Base-by-base conservation (phyloP, 53 echinoderm and acorn worm genomes). In the Arbacia lixula region DNA sequence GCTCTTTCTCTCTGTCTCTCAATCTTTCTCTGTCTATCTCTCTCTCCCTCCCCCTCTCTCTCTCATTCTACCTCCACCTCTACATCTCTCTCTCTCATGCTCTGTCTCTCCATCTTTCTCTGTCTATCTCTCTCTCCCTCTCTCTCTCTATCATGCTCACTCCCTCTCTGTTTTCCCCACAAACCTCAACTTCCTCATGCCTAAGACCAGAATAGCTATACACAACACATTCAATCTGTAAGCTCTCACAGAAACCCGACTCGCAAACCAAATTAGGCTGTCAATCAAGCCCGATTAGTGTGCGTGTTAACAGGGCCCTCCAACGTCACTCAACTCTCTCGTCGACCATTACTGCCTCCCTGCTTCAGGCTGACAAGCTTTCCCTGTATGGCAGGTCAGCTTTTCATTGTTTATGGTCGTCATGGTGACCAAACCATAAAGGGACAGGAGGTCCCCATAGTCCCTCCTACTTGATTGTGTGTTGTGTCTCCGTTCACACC, bases 401-500 rank as follows among this genome's bases (percentile, higher is more conserved):
- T 11, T 8, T 3, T 24, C 36, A 37, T 37, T 66, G 66, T 66
- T 66, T 66, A 36, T 66, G 66, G 66, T 66, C 38, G 37, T 38
- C 66, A 66, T 66, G 38, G 66, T 21, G n/a, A n/a, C n/a, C n/a
- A n/a, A n/a, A n/a, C n/a, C n/a, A n/a, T n/a, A n/a, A n/a, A n/a
- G n/a, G n/a, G n/a, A n/a, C n/a, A n/a, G n/a, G n/a, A n/a, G n/a
- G n/a, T n/a, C n/a, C n/a, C n/a, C n/a, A n/a, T n/a, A n/a, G n/a
- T n/a, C n/a, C n/a, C n/a, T n/a, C n/a, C n/a, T n/a, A n/a, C n/a
- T n/a, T n/a, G n/a, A n/a, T n/a, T n/a, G n/a, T n/a, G n/a, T n/a
- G n/a, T n/a, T n/a, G n/a, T n/a, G n/a, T n/a, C n/a, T n/a, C n/a
- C n/a, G n/a, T n/a, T n/a, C n/a, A n/a, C n/a, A n/a, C n/a, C n/a